These are phyloP conservation scores for Lepilemur septentrionalis DNA, from an alignment of 2,797 vertebrate species.

Conservation along the genomic window DNA sequence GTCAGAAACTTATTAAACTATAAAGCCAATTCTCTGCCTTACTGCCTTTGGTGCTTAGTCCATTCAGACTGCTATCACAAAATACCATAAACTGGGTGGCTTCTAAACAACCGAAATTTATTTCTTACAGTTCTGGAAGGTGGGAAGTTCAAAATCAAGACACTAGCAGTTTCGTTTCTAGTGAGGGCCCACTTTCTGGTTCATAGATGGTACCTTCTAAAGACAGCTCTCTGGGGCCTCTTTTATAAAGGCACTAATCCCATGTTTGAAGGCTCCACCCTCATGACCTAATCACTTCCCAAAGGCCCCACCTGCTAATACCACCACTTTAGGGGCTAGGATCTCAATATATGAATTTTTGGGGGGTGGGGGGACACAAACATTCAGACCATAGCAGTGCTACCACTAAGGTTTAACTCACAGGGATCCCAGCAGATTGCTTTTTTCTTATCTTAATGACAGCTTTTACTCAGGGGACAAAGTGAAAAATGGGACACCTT, in stretches of 20 bases:
- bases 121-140: not conserved
- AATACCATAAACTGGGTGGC: not conserved
- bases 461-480: conserved; percentile 7
- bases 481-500: not conserved
- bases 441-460: conserved; percentile 19
- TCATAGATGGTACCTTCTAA: not conserved
- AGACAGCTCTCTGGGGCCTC: not conserved
- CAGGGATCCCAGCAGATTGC: not conserved
- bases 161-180: not conserved
- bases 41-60: not conserved
- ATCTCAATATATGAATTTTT: not conserved
- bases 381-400: not conserved
- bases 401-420: conserved; percentile 35
- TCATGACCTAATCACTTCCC: not conserved
- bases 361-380: not conserved
- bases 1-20: not conserved
- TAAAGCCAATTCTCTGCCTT: not conserved
- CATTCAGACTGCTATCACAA: not conserved
- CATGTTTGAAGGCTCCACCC: not conserved
- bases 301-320: not conserved
- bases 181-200: not conserved
- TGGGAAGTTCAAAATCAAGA: not conserved
- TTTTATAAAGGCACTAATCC: not conserved
- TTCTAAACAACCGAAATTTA: not conserved
- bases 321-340: not conserved